A percentile compares a stretch with the other conserved stretches of the same genome.
These are phyloP conservation scores for Mixornis gularis DNA, from an alignment of 2,113 vertebrate species.

Conservation along the genomic window DNA sequence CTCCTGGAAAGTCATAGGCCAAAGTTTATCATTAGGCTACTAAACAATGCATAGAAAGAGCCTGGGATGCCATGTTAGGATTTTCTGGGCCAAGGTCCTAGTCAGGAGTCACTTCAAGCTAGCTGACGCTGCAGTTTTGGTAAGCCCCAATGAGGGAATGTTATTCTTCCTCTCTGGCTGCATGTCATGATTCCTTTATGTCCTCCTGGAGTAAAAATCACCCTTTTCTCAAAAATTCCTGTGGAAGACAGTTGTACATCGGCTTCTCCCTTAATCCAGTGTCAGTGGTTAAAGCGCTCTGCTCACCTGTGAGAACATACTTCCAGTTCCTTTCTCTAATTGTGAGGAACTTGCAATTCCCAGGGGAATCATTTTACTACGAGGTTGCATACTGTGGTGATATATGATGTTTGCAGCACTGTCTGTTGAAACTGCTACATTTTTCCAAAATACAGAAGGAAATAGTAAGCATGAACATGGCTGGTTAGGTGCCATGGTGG, in stretches of 20 bases:
- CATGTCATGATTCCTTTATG: not conserved
- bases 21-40: not conserved
- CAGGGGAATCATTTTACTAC: not conserved
- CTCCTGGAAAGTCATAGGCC: not conserved
- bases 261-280: not conserved
- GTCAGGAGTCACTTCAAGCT: not conserved
- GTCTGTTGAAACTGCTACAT: not conserved
- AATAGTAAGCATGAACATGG: not conserved
- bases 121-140: not conserved
- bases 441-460: not conserved
- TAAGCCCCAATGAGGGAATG: not conserved
- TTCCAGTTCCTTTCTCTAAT: not conserved
- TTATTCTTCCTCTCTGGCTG: not conserved
- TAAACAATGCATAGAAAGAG: not conserved
- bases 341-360: not conserved
- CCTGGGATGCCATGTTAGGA: rapidly evolving
- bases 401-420: not conserved
- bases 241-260: not conserved
- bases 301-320: not conserved
- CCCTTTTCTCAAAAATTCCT: not conserved
- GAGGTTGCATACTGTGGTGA: not conserved
- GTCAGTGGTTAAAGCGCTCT: rapidly evolving
- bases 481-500: not conserved
- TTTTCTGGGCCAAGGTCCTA: not conserved
- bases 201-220: not conserved